These are phyloP conservation scores for Spermophilus dauricus DNA, from an alignment of 2,113 vertebrate species.

Conservation along the genomic window DNA sequence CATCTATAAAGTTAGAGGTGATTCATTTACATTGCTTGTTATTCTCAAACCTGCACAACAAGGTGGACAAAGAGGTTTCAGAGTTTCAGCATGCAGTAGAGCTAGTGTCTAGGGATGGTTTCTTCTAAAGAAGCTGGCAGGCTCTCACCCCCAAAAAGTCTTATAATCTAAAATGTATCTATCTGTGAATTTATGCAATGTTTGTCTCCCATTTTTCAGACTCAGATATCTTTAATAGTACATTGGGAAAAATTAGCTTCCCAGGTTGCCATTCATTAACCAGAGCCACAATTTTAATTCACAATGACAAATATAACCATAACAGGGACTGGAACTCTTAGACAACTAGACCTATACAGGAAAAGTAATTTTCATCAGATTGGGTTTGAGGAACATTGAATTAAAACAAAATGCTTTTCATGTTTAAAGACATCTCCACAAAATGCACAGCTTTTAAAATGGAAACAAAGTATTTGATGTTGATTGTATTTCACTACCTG, in stretches of 20 bases:
- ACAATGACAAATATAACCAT: not conserved
- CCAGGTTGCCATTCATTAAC: not conserved
- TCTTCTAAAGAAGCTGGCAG: not conserved
- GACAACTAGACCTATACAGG: not conserved
- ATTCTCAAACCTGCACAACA: not conserved
- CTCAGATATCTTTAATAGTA: not conserved
- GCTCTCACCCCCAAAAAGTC: fast-evolving
- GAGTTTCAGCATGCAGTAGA: not conserved
- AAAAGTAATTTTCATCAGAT: not conserved
- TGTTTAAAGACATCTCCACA: not conserved
- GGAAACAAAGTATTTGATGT: not conserved
- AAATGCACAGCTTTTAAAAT: not conserved
- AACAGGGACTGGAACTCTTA: not conserved
- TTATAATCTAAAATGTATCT: not conserved
- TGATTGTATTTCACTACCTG: not conserved
- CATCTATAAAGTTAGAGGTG: not conserved
- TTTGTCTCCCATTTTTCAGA: not conserved
- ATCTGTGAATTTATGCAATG: not conserved
- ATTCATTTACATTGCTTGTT: not conserved
- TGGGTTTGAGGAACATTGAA: not conserved
- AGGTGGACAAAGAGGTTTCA: not conserved
- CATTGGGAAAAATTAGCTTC: not conserved
- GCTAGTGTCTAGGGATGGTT: not conserved
- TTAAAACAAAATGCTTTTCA: not conserved
- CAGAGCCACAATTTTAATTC: not conserved